Percentiles rank a stretch among this genome's conserved stretches.
These are phyloP conservation scores for Merodon equestris DNA, from an alignment of 2,888 invertebrate species.

Conservation along the genomic window DNA sequence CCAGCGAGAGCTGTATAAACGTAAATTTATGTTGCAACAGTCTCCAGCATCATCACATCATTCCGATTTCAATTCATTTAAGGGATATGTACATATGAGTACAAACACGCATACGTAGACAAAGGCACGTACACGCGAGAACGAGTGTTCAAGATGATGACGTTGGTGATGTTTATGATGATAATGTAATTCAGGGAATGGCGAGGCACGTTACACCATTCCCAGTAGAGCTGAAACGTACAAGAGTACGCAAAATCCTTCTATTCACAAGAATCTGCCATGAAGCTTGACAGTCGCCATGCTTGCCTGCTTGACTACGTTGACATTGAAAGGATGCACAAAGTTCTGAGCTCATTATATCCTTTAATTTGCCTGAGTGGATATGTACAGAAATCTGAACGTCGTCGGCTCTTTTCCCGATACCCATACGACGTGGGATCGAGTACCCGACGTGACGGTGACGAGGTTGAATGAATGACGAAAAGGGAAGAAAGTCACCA, in stretches of 20 bases:
- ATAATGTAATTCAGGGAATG: conserved; percentile 55
- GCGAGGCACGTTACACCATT: too few species aligned
- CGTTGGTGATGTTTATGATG: conserved; percentile 60
- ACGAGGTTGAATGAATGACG: conserved; percentile 63
- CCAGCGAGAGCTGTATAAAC: conserved; percentile 54
- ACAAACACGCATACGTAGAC: too few species aligned
- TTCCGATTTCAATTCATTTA: conserved; percentile 66
- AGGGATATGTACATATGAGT: conserved; percentile 44
- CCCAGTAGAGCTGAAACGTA: conserved; percentile 25
- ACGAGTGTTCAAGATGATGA: conserved; percentile 54
- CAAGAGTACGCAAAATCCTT: conserved; percentile 36
- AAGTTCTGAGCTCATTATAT: conserved; percentile 68
- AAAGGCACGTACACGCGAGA: too few species aligned
- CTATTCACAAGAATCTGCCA: conserved; percentile 42
- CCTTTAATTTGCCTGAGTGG: conserved; percentile 69
- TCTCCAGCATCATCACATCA: conserved; percentile 50
- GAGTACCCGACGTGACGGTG: conserved; percentile 53
- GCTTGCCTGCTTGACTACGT: conserved; percentile 57
- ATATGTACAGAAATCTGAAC: conserved; percentile 60
- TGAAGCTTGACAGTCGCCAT: too few species aligned
- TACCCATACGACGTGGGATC: too few species aligned
- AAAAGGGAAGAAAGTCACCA: conserved; percentile 65
- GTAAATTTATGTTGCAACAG: conserved; percentile 55
- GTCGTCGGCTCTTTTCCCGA: conserved; percentile 15
- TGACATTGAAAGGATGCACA: conserved; percentile 69